These are phyloP conservation scores for Lasius fuliginosus DNA, from an alignment of 2,888 invertebrate species.

Conservation along the genomic window DNA sequence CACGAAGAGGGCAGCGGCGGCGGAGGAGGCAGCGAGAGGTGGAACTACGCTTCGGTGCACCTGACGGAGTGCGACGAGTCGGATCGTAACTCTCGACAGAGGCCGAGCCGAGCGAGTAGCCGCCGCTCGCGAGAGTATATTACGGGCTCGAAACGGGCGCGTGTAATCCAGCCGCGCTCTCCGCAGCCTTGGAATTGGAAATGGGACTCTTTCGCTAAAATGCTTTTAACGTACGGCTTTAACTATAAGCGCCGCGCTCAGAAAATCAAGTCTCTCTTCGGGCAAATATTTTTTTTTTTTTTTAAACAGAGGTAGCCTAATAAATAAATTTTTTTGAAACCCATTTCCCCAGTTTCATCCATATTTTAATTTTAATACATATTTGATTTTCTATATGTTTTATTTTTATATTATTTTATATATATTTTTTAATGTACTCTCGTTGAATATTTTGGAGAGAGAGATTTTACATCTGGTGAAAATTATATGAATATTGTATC, in stretches of 20 bases:
- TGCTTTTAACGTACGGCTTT: not conserved
- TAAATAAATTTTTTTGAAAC: not conserved
- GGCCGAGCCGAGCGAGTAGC: conserved; percentile 62
- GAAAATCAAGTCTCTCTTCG: not conserved
- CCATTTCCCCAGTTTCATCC: too few species aligned
- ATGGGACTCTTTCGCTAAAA: conserved; percentile 40
- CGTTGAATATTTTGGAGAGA: not conserved
- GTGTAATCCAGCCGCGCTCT: conserved; percentile 25
- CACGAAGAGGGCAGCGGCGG: conserved; percentile 78
- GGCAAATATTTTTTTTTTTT: not conserved
- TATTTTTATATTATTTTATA: too few species aligned
- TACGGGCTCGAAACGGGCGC: conserved; percentile 31
- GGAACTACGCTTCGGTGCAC: conserved; percentile 86
- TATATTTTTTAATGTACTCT: not conserved
- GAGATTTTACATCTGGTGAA: not conserved
- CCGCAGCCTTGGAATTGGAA: conserved; percentile 46
- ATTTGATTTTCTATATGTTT: not conserved
- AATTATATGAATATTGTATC: not conserved
- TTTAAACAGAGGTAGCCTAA: not conserved
- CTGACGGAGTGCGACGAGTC: conserved; percentile 73
- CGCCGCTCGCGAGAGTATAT: conserved; percentile 41
- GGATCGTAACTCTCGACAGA: conserved; percentile 62
- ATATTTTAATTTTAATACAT: too few species aligned
- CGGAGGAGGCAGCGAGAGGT: conserved; percentile 81
- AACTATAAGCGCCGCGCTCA: too few species aligned